phyloP scores from a whole-genome alignment of 2,888 invertebrate genomes.

The Calameuta pallipes region DNA sequence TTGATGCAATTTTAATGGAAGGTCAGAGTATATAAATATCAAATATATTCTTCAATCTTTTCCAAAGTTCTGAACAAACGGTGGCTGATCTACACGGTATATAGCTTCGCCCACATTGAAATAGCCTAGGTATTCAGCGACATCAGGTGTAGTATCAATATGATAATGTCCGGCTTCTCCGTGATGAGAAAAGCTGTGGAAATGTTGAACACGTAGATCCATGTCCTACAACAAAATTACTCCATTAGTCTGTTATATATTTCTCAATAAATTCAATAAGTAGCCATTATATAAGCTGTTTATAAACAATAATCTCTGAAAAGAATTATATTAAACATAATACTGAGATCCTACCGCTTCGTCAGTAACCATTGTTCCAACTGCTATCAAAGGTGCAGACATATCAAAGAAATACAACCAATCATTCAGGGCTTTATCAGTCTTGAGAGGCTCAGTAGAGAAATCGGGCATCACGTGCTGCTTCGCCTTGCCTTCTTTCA shows the following conservation, averaged over 20 bases:
- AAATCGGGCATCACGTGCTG: constrained; percentile 98
- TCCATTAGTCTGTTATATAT: not conserved
- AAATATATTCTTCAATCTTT: constrained; percentile 73
- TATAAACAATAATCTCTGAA: not conserved
- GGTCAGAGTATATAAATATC: not conserved
- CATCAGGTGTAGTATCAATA: constrained; percentile 89
- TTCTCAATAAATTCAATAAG: too few species aligned
- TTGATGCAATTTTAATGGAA: not conserved
- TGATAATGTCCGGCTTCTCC: constrained; percentile 97
- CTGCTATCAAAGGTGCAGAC: constrained; percentile 87
- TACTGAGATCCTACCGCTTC: constrained; percentile 75
- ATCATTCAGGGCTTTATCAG: constrained; percentile 79
- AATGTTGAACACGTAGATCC: constrained; percentile 94
- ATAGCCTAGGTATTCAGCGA: constrained; percentile 91
- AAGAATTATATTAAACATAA: constrained; percentile 8
- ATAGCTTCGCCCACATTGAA: constrained; percentile 82
- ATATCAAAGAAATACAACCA: constrained; percentile 95
- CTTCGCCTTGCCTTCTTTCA: constrained; percentile 85
- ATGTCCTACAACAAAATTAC: constrained; percentile 72
- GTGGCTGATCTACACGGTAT: constrained; percentile 81
- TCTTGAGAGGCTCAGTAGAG: constrained; percentile 77
- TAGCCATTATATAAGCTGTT: too few species aligned
- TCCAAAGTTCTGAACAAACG: constrained; percentile 75
- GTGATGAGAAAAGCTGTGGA: constrained; percentile 89
- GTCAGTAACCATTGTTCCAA: constrained; percentile 87